Percentiles rank a stretch among this genome's conserved stretches.
Conservation (phyloP, 2,113 vertebrate genomes). For the Stomatorhinus ivindoensis region DNA sequence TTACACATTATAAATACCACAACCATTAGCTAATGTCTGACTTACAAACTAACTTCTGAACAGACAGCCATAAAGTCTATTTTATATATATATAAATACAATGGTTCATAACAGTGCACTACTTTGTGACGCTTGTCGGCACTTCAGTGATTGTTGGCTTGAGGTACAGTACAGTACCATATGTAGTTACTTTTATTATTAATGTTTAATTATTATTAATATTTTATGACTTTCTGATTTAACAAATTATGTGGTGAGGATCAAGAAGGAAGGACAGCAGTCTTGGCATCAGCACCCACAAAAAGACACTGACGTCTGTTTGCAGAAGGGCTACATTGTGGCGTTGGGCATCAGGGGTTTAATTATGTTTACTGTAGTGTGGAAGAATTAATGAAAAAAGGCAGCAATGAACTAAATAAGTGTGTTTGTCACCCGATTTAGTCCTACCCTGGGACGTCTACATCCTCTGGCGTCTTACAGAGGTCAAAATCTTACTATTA, state of each 20-base stretch:
- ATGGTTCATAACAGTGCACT: not conserved
- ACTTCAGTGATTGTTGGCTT: not conserved
- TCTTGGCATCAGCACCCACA: not conserved
- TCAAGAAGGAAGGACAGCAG: not conserved
- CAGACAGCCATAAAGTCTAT: not conserved
- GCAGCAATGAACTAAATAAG: not conserved
- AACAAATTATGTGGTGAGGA: not conserved
- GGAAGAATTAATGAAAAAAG: not conserved
- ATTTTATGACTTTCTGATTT: not conserved
- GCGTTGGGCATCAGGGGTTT: not conserved
- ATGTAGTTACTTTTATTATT: not conserved
- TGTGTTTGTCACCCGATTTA: not conserved
- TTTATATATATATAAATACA: not conserved
- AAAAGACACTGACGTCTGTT: not conserved
- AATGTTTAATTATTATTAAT: not conserved
- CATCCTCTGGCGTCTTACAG: not conserved
- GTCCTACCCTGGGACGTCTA: not conserved
- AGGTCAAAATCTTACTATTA: constrained; percentile 66
- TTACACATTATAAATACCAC: not conserved
- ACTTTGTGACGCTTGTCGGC: not conserved
- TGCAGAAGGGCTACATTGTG: not conserved
- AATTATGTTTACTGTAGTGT: not conserved
- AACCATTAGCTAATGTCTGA: not conserved
- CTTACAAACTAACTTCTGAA: not conserved
- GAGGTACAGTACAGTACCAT: not conserved